phyloP scores from a whole-genome alignment of 1,140 invertebrate species.

The Macrostomum lignano region DNA sequence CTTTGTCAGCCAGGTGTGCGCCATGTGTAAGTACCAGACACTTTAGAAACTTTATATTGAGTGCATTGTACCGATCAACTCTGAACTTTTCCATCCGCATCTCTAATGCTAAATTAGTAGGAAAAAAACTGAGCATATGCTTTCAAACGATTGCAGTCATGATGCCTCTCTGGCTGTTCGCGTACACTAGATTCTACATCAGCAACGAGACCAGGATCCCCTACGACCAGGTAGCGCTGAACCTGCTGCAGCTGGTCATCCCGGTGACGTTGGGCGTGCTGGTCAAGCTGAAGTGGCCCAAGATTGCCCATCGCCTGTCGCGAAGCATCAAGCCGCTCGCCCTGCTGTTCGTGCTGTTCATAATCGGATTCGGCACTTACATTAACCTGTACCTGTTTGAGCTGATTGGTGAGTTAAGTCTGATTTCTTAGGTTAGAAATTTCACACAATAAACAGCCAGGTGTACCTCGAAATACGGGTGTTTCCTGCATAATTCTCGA shows the following conservation, averaged over 20 bases:
- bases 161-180: conserved; percentile 66
- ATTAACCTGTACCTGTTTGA: conserved; percentile 61
- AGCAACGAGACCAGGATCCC: conserved; percentile 43
- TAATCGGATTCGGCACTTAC: conserved; percentile 57
- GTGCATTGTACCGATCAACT: too few relatives aligned
- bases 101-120: too few relatives aligned
- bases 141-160: conserved; percentile 40
- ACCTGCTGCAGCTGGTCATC: conserved; percentile 44
- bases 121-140: too few relatives aligned
- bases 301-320: conserved; percentile 31
- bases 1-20: conserved; percentile 8
- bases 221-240: conserved; percentile 41
- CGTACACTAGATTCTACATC: conserved; percentile 22
- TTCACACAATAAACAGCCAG: neutral
- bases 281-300: conserved; percentile 13
- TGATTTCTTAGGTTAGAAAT: conserved; percentile 33
- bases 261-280: conserved; percentile 46
- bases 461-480: neutral
- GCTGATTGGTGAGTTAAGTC: conserved; percentile 41
- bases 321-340: conserved; percentile 37
- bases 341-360: conserved; percentile 44
- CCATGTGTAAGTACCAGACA: too few relatives aligned
- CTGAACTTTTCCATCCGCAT: too few relatives aligned
- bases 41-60: too few relatives aligned
- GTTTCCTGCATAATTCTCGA: too few relatives aligned